Evolutionary conservation across 92 coral and sea anemone genomes (phyloP).

Genomic region (Paragorgia papillata): DNA sequence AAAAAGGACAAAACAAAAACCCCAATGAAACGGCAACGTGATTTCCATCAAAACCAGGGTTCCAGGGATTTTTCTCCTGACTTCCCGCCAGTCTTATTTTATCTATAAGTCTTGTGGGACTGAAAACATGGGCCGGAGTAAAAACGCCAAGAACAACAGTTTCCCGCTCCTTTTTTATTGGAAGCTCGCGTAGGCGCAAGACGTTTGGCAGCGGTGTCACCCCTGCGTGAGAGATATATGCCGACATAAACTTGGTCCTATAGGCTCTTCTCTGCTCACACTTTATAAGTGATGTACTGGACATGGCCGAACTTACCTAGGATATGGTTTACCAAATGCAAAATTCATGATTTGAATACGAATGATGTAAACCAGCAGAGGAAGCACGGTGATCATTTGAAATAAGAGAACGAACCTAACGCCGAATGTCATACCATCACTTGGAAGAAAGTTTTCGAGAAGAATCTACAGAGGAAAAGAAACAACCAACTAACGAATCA

Average conservation of each 20-base stretch:
- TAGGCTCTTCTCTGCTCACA: neutral
- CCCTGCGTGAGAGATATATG: no score
- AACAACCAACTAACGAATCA: neutral
- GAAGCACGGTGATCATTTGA: constrained; percentile 86
- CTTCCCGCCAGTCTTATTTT: no score
- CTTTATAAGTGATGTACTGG: neutral
- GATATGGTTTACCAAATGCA: constrained; percentile 81
- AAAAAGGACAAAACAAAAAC: constrained; percentile 6
- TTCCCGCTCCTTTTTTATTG: no score
- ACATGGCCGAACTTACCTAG: constrained; percentile 82
- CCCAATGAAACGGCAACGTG: neutral
- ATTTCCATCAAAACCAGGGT: neutral
- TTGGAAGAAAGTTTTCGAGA: constrained; percentile 81
- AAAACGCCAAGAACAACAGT: no score
- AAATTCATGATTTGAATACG: constrained; percentile 89
- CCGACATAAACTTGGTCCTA: no score
- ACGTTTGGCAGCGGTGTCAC: no score
- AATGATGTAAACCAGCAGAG: constrained; percentile 78
- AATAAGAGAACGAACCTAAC: constrained; percentile 88
- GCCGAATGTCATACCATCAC: constrained; percentile 89
- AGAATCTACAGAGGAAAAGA: constrained; percentile 59
- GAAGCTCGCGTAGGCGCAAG: no score
- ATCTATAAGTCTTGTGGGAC: no score
- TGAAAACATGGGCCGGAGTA: no score
- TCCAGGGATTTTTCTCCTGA: neutral